Evolutionary conservation across 2,113 vertebrate species (phyloP), one percentile per base, ranked within the genome.

Genomic region (Clarias macrocephalus): DNA sequence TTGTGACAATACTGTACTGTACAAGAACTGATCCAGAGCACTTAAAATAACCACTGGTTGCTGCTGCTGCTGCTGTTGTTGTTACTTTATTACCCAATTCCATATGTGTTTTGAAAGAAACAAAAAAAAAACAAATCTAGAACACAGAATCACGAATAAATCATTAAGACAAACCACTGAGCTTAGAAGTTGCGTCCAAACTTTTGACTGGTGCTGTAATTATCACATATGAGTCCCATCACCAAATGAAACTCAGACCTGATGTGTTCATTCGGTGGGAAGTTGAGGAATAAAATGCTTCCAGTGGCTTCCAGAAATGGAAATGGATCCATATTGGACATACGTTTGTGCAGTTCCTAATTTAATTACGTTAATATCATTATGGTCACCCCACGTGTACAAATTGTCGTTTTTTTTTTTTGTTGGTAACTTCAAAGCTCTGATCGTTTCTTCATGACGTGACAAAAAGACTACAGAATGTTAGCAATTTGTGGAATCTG

Each of bases 401-500:
- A 7, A 48, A 48, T 48, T 48, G 42, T 48, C 42, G 42, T 33
- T 33, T 33, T 33, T 33, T 33, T 33, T 33, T 33, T 33, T 33
- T 1, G 1, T 33, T 25, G 12, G n/a, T 5, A 52, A 66, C 6
- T 57, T 57, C 28, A 52, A 52, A 66, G 77, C 56, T 80, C 16
- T 21, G 18, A 59, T 59, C 54, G 33, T 16, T 52, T 23, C 42
- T 76, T 52, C 42, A 12, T 52, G 12, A 13, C 18, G 37, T 5
- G 73, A 56, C 13, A 5, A 28, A 56, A 77, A 56, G 75, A 19
- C 7, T 10, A 28, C 28, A 59, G 54, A n/a, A n/a, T n/a, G n/a
- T n/a, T n/a, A n/a, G n/a, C n/a, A n/a, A 80, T 80, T 59, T 60
- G n/a, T 37, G 57, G 79, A 81, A 62, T 81, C 30, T 23, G 56